These are phyloP conservation scores for Equus quagga DNA, from an alignment of 2,113 vertebrate genomes.

Conservation along the genomic window DNA sequence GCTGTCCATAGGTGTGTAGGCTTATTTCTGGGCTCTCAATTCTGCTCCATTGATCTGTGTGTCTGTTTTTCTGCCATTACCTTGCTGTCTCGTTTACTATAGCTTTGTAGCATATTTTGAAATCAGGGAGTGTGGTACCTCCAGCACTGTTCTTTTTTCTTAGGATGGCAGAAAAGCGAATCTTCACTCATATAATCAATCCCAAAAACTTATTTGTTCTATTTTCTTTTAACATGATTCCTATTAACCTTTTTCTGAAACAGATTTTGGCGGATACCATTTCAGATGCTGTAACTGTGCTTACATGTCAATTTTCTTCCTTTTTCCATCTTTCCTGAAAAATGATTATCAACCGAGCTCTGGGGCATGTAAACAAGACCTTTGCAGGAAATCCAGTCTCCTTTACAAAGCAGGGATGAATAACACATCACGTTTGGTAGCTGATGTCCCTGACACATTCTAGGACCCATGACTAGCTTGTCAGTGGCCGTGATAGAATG, in stretches of 20 bases:
- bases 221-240: not conserved
- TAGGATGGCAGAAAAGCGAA: not conserved
- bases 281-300: not conserved
- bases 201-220: not conserved
- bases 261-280: not conserved
- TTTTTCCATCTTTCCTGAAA: not conserved
- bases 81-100: no score
- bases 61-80: no score
- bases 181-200: not conserved
- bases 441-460: not conserved
- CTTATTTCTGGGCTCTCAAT: no score
- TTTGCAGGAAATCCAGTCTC: not conserved
- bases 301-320: not conserved
- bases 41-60: no score
- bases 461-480: not conserved
- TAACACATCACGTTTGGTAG: not conserved
- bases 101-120: no score
- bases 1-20: no score
- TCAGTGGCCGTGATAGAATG: not conserved
- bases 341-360: not conserved
- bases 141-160: no score
- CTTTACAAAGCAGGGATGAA: not conserved
- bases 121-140: no score
- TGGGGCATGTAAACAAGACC: not conserved
- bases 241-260: slow-evolving; percentile 5